Conservation (phyloP, 2,888 invertebrate species). For the Drosophila quinaria region DNA sequence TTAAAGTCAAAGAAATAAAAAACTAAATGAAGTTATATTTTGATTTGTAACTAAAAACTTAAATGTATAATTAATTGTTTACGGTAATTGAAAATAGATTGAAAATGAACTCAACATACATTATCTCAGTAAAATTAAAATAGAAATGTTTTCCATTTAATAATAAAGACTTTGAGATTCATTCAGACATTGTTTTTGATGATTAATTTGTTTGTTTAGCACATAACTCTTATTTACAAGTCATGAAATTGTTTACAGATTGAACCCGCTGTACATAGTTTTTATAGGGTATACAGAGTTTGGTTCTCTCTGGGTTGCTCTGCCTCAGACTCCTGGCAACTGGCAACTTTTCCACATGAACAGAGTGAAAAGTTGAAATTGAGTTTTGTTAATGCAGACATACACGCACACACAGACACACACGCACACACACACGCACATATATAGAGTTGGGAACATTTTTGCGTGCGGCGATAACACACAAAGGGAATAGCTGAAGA, state of each 20-base stretch:
- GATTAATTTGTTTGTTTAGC: too few species aligned
- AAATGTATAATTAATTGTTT: too few species aligned
- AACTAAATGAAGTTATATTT: too few species aligned
- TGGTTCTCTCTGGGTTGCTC: slow-evolving; percentile 28
- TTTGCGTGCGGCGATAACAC: slow-evolving; percentile 56
- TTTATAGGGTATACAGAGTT: slow-evolving; percentile 39
- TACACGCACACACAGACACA: slow-evolving; percentile 21
- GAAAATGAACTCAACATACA: too few species aligned
- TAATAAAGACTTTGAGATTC: too few species aligned
- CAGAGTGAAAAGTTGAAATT: slow-evolving; percentile 71
- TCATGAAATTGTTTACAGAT: slow-evolving; percentile 7
- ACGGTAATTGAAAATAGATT: too few species aligned
- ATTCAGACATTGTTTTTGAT: too few species aligned
- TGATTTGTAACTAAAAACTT: too few species aligned
- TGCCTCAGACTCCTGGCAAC: slow-evolving; percentile 40
- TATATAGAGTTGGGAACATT: slow-evolving; percentile 25
- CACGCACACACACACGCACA: slow-evolving; percentile 11
- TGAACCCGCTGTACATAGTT: not conserved
- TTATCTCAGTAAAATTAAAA: too few species aligned
- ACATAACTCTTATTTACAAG: too few species aligned
- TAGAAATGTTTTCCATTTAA: too few species aligned
- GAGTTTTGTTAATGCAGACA: slow-evolving; percentile 68
- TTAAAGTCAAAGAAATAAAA: too few species aligned
- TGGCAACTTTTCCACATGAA: slow-evolving; percentile 69
- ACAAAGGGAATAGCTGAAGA: slow-evolving; percentile 21